Conservation (phyloP, 2,888 invertebrate species). For the Panopea generosa region DNA sequence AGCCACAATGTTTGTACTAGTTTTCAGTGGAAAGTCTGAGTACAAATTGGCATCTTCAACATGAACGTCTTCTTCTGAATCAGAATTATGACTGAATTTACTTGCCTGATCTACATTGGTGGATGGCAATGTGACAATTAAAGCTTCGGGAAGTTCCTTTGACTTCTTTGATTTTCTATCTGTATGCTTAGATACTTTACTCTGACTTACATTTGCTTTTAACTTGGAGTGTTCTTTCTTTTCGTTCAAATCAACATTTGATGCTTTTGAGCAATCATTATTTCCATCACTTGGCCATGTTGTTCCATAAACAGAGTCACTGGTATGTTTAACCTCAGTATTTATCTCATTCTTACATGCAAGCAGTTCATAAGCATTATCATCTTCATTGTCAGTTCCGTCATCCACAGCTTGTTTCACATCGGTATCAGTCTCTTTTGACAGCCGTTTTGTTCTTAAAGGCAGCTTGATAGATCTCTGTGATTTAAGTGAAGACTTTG, state of each 20-base stretch:
- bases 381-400: no score
- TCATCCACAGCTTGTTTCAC: no score
- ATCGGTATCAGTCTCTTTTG: no score
- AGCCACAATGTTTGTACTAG: neutral
- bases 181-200: neutral
- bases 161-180: conserved; percentile 12
- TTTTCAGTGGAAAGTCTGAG: conserved; percentile 44
- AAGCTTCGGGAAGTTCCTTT: conserved; percentile 27
- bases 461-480: no score
- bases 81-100: no score
- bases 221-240: neutral
- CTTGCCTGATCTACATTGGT: neutral
- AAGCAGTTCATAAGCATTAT: no score
- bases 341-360: no score
- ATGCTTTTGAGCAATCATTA: neutral
- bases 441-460: no score
- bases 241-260: neutral
- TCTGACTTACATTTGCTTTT: conserved; percentile 2
- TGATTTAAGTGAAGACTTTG: no score
- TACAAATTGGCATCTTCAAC: conserved; percentile 37
- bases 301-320: neutral
- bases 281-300: neutral
- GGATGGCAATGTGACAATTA: conserved; percentile 25
- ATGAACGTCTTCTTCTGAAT: no score
- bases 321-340: no score